Conservation (phyloP, 2,113 vertebrate genomes). For the Sturnira hondurensis region DNA sequence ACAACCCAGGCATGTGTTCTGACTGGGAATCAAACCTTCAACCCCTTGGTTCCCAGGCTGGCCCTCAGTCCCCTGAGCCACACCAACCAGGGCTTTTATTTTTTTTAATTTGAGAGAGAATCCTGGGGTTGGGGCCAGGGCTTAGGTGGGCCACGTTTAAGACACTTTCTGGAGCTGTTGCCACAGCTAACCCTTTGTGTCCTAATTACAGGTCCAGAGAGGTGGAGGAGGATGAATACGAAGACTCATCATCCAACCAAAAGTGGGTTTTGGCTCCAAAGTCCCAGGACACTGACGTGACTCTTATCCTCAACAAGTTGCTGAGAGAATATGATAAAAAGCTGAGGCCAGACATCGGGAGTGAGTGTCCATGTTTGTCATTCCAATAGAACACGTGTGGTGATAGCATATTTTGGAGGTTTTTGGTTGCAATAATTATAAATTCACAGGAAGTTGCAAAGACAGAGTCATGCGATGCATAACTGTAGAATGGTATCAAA, state of each 20-base stretch:
- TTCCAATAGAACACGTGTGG: background rate
- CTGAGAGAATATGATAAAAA: slow-evolving; percentile 96
- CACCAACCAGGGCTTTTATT: too few species aligned
- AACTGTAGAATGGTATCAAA: background rate
- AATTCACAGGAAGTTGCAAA: background rate
- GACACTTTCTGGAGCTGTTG: background rate
- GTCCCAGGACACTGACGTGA: slow-evolving; percentile 90
- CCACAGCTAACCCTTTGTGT: background rate
- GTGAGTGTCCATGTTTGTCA: slow-evolving; percentile 80
- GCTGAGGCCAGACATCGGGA: slow-evolving; percentile 94
- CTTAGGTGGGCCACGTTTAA: background rate
- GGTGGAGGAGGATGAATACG: slow-evolving; percentile 89
- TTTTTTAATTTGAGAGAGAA: background rate
- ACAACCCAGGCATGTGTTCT: too few species aligned
- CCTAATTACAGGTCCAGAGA: slow-evolving; percentile 82
- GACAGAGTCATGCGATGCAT: background rate
- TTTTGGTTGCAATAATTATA: background rate
- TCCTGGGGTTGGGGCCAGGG: background rate
- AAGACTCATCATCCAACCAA: slow-evolving; percentile 90
- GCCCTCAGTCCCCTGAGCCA: too few species aligned
- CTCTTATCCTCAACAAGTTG: slow-evolving; percentile 92
- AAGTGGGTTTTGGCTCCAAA: slow-evolving; percentile 91
- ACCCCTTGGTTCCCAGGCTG: too few species aligned
- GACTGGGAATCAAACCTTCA: too few species aligned
- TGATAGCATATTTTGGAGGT: too few species aligned